phyloP scores from a whole-genome alignment of 1,140 invertebrate genomes.

The Drosophila nasuta region DNA sequence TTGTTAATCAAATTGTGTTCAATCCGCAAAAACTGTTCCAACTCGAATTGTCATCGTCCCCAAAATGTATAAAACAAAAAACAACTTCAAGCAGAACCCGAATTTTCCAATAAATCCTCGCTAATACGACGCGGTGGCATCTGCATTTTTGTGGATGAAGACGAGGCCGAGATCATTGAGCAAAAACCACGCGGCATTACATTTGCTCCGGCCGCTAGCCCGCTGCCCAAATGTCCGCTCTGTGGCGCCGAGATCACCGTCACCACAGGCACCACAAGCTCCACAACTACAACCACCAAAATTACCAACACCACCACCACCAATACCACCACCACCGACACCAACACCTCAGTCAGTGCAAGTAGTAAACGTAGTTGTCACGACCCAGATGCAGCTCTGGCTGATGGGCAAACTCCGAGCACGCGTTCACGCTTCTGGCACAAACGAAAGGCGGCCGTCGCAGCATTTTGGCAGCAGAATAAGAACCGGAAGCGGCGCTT shows the following conservation, averaged over 20 bases:
- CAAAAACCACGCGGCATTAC: slow-evolving; percentile 69
- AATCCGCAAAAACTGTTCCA: slow-evolving; percentile 62
- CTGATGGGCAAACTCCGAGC: slow-evolving; percentile 28
- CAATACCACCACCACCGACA: slow-evolving; percentile 36
- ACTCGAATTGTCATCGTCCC: slow-evolving; percentile 38
- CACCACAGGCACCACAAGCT: slow-evolving; percentile 32
- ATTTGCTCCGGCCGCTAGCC: slow-evolving; percentile 69
- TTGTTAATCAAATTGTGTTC: slow-evolving; percentile 68
- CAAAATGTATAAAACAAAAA: slow-evolving; percentile 25
- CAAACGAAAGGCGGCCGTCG: slow-evolving; percentile 62
- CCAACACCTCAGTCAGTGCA: slow-evolving; percentile 45
- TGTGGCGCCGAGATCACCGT: slow-evolving; percentile 73
- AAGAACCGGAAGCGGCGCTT: slow-evolving; percentile 72
- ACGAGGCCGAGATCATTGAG: slow-evolving; percentile 72
- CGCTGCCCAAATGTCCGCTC: slow-evolving; percentile 73
- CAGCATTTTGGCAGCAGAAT: slow-evolving; percentile 76
- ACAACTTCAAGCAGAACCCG: slow-evolving; percentile 58
- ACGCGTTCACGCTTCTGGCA: slow-evolving; percentile 76
- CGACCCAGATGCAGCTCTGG: slow-evolving; percentile 27
- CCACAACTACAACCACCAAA: slow-evolving; percentile 48
- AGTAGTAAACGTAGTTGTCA: slow-evolving; percentile 77
- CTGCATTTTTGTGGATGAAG: slow-evolving; percentile 84
- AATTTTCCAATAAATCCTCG: slow-evolving; percentile 81
- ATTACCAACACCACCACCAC: slow-evolving; percentile 47
- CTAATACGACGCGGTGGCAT: slow-evolving; percentile 83